These are phyloP conservation scores for Drosophila meridionalis DNA, from an alignment of 2,888 invertebrate species.

Conservation along the genomic window DNA sequence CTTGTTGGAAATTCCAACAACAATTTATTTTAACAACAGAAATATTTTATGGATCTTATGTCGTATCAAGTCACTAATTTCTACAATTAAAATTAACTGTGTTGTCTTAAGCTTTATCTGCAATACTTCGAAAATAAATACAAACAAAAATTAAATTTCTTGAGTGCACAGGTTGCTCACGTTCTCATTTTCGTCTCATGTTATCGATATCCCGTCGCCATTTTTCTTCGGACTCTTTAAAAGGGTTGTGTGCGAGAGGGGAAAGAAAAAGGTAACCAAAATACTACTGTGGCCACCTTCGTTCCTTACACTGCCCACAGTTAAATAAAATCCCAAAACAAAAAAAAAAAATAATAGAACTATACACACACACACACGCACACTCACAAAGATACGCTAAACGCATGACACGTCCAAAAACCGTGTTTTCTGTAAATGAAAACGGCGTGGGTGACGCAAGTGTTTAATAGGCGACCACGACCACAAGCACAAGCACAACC, in stretches of 20 bases:
- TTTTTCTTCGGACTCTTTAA: constrained; percentile 75
- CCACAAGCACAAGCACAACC: constrained; percentile 12
- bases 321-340: constrained; percentile 54
- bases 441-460: constrained; percentile 73
- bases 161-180: constrained; percentile 67
- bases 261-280: constrained; percentile 69
- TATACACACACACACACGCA: constrained; percentile 20
- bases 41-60: constrained; percentile 47
- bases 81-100: not conserved
- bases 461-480: constrained; percentile 47
- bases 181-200: constrained; percentile 56
- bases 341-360: constrained; percentile 48
- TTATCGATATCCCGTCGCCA: constrained; percentile 82
- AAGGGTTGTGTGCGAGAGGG: constrained; percentile 58
- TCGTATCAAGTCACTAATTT: constrained; percentile 1
- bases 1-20: constrained; percentile 74
- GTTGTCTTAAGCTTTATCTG: not conserved
- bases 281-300: constrained; percentile 64
- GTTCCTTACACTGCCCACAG: constrained; percentile 44
- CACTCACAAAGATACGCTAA: constrained; percentile 22
- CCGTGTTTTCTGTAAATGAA: constrained; percentile 32
- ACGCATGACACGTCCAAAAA: constrained; percentile 53
- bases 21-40: constrained; percentile 65
- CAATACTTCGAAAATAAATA: constrained; percentile 1
- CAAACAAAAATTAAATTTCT: not conserved